Conservation (phyloP, 1,140 invertebrate species). For the Hycleus cichorii region DNA sequence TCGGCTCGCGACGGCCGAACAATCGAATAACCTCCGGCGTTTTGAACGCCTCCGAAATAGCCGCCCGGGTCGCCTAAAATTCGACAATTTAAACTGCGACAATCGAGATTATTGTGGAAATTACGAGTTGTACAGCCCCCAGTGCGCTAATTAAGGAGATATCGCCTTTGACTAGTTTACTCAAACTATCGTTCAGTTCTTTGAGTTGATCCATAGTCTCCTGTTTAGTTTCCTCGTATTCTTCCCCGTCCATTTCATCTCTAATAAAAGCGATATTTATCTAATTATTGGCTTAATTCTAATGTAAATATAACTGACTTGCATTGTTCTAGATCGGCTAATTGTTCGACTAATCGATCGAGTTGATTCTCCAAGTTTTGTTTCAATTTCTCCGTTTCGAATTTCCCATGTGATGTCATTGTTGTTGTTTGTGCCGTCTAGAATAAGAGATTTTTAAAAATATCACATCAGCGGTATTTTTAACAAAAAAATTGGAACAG, state of each 20-base stretch:
- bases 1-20: conserved; percentile 70
- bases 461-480: background rate
- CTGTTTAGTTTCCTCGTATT: conserved; percentile 64
- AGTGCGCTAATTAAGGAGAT: conserved; percentile 58
- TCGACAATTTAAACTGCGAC: conserved; percentile 1
- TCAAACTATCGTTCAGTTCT: conserved; percentile 63
- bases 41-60: conserved; percentile 69
- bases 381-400: conserved; percentile 49
- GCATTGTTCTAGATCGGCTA: conserved; percentile 65
- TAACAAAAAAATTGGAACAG: background rate
- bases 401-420: conserved; percentile 38
- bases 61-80: conserved; percentile 63
- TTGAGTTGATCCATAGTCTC: conserved; percentile 70
- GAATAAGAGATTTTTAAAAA: background rate
- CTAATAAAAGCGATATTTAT: conserved; percentile 39
- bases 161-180: conserved; percentile 60
- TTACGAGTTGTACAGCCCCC: conserved; percentile 37
- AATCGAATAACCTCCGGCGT: conserved; percentile 70
- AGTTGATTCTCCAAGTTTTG: conserved; percentile 67
- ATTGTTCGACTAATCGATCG: conserved; percentile 62
- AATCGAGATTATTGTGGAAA: background rate
- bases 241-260: conserved; percentile 54
- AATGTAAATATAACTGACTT: conserved; percentile 45
- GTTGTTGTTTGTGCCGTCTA: background rate
- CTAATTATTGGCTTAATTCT: conserved; percentile 4